Evolutionary conservation across 2,113 vertebrate species (phyloP).

Genomic region (Tautogolabrus adspersus): DNA sequence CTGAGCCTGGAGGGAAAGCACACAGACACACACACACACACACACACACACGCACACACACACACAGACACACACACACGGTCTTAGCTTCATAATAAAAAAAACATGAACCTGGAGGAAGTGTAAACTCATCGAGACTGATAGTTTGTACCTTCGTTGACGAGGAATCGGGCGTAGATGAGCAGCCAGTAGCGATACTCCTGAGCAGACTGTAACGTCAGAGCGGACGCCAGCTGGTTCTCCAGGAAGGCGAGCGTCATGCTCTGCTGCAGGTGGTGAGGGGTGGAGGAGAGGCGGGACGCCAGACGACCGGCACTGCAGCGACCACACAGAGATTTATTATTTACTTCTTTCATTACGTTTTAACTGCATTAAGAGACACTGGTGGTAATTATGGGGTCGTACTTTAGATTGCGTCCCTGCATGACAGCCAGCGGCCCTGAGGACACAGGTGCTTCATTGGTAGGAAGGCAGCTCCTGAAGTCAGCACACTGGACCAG

Average conservation of each 20-base stretch:
- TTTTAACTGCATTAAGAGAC: background rate
- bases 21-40: constrained; percentile 1
- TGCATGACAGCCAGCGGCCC: constrained; percentile 95
- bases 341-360: background rate
- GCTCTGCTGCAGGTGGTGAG: constrained; percentile 94
- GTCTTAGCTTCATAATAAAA: too few relatives aligned
- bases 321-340: background rate
- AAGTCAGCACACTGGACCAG: constrained; percentile 96
- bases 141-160: constrained; percentile 90
- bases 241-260: constrained; percentile 96
- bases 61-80: too few relatives aligned
- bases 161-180: constrained; percentile 96
- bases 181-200: constrained; percentile 98
- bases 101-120: background rate
- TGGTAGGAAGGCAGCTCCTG: constrained; percentile 91
- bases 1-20: constrained; percentile 85
- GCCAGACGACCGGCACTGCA: constrained; percentile 88
- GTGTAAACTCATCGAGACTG: background rate
- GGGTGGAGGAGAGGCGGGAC: constrained; percentile 92
- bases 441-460: constrained; percentile 90
- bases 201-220: constrained; percentile 90
- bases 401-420: constrained; percentile 93
- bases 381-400: background rate
- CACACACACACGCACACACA: background rate
- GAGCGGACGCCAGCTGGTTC: constrained; percentile 93